Evolutionary conservation across 2,797 vertebrate genomes (phyloP), one percentile per base, ranked within the genome.

Genomic region (Sternotherus odoratus): DNA sequence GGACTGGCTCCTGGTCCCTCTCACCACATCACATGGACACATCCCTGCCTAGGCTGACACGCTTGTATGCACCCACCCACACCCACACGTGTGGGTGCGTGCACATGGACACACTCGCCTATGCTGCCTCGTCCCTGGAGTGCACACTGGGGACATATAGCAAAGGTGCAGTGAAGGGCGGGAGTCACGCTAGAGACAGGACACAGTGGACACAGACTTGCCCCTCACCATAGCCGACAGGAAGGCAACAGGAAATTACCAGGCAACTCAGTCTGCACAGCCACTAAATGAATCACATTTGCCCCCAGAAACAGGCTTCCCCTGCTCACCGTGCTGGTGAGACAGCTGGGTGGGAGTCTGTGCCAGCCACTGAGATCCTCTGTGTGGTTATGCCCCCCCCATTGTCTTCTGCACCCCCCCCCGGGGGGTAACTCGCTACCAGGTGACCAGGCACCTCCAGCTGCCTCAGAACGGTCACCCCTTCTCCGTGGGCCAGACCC

Each of bases 1-100:
- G 77, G 94, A 88, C 83, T 88, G 87, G 77, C 91, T 84, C 53
- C 92, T 88, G 94, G 83, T 80, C 82, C 60, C 30, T 54, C 23
- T 60, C 57, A 30, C 13, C 57, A 60, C 28, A 60, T 26, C 57
- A 30, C 6, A 33, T 56, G 54, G 54, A 26, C 26, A 28, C 84
- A 91, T 95, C 89, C 57, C 57, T 60, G 12, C 30, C 30, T 33
- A 30, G 15, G 30, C 13, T 13, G 33, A 36, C 60, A 19, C 60
- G 7, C 60, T 56, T 26, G 10, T 3, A 11, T 10, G 56, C 56
- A 33, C 28, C 53, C n/a, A n/a, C n/a, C n/a, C n/a, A n/a, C n/a
- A n/a, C n/a, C n/a, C n/a, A n/a, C n/a, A n/a, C n/a, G n/a, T n/a
- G n/a, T n/a, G 26, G 56, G 2, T 28, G 26, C 1, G 11, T 57